A percentile compares a stretch with the other conserved stretches of the same genome.
These are phyloP conservation scores for Danio albolineatus DNA, from an alignment of 2,797 vertebrate species.

Conservation along the genomic window DNA sequence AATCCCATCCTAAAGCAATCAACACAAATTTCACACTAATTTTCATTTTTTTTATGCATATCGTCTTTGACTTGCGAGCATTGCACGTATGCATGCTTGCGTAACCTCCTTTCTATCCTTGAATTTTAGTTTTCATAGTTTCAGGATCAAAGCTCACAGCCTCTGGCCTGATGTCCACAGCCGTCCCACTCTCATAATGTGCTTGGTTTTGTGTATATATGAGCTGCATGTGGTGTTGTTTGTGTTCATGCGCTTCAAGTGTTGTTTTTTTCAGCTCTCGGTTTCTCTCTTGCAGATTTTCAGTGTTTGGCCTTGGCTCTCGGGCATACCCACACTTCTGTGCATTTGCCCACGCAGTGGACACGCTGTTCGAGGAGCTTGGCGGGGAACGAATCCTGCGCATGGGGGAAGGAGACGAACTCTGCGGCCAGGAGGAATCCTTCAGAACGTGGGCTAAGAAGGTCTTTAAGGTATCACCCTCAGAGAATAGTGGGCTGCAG, in stretches of 20 bases:
- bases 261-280: slow-evolving; percentile 19
- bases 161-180: slow-evolving; percentile 33
- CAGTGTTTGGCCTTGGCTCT: slow-evolving; percentile 96
- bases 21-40: slow-evolving; percentile 38
- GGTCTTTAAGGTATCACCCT: slow-evolving; percentile 91
- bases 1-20: slow-evolving; percentile 31
- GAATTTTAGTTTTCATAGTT: slow-evolving; percentile 44
- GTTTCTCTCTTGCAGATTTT: slow-evolving; percentile 84
- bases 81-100: background rate
- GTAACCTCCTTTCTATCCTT: slow-evolving; percentile 17
- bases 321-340: slow-evolving; percentile 98
- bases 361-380: slow-evolving; percentile 96
- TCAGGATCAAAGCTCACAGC: slow-evolving; percentile 42
- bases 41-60: background rate
- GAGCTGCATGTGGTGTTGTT: slow-evolving; percentile 23
- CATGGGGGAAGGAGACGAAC: slow-evolving; percentile 98
- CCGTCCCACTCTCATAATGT: slow-evolving; percentile 19
- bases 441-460: slow-evolving; percentile 99
- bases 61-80: slow-evolving; percentile 12
- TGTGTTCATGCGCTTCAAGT: slow-evolving; percentile 19
- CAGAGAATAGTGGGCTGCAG: background rate
- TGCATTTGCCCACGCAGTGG: slow-evolving; percentile 96
- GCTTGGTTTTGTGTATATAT: background rate
- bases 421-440: slow-evolving; percentile 97
- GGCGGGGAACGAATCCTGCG: slow-evolving; percentile 98